These are phyloP conservation scores for Barbus barbus DNA, from an alignment of 2,113 vertebrate genomes.

Conservation along the genomic window DNA sequence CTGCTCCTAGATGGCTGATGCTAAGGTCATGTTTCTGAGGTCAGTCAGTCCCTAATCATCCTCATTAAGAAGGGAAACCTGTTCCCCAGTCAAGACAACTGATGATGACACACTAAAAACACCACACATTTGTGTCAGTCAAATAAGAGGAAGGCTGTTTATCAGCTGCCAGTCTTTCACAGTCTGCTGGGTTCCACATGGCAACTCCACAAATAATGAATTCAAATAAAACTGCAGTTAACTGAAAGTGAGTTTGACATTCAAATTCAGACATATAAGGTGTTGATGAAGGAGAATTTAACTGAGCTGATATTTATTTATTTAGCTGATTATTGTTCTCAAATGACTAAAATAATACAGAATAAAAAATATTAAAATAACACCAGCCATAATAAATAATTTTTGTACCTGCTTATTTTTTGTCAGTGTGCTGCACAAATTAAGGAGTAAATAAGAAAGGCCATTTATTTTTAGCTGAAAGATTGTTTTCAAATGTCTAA, in stretches of 20 bases:
- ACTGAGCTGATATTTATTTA: not conserved
- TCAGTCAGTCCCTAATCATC: not conserved
- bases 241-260: too few relatives aligned
- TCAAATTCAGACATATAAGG: too few relatives aligned
- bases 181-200: not conserved
- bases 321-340: not conserved
- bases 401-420: too few relatives aligned
- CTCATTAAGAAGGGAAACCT: not conserved
- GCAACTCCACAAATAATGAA: not conserved
- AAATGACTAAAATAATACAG: not conserved
- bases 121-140: not conserved
- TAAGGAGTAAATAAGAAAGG: not conserved
- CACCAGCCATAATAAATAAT: not conserved
- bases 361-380: not conserved
- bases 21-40: conserved; percentile 11
- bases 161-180: not conserved
- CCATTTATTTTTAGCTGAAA: too few relatives aligned
- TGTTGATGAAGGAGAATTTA: too few relatives aligned
- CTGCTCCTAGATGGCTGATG: not conserved
- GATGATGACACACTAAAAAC: not conserved
- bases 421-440: too few relatives aligned
- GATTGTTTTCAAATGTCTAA: too few relatives aligned
- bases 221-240: not conserved
- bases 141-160: not conserved
- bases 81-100: not conserved